Percentiles rank a stretch among this genome's conserved stretches.
phyloP scores from a whole-genome alignment of 2,888 invertebrate species.

The Bedellia somnulentella region DNA sequence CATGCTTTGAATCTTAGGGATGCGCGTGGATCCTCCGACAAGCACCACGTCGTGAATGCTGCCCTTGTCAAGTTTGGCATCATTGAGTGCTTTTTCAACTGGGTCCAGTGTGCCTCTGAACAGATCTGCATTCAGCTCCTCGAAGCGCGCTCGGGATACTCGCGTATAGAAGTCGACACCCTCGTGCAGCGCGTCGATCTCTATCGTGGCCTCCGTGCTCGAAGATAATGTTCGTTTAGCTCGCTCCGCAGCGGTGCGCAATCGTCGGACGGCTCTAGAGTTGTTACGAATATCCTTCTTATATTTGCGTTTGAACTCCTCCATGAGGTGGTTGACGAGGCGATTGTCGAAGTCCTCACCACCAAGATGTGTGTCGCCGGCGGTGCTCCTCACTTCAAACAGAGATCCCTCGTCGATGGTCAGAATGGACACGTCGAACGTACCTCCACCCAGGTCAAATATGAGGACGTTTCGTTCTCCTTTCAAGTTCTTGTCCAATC shows the following conservation, averaged over 20 bases:
- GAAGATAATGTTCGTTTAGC: conserved; percentile 78
- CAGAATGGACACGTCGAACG: conserved; percentile 82
- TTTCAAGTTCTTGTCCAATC: conserved; percentile 67
- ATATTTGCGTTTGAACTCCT: conserved; percentile 73
- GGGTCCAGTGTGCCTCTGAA: conserved; percentile 75
- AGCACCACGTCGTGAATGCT: conserved; percentile 78
- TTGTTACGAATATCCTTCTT: conserved; percentile 69
- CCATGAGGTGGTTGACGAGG: conserved; percentile 66
- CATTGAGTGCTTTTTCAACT: conserved; percentile 75
- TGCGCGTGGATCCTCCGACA: conserved; percentile 80
- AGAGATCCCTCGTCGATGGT: conserved; percentile 76
- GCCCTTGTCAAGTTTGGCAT: conserved; percentile 77
- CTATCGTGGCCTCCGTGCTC: conserved; percentile 73
- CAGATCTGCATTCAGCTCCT: conserved; percentile 72
- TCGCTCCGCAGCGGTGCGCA: conserved; percentile 76
- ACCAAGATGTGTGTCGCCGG: conserved; percentile 83
- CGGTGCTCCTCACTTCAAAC: conserved; percentile 80
- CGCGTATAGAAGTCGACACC: conserved; percentile 71
- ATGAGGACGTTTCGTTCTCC: conserved; percentile 67
- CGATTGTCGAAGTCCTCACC: conserved; percentile 72
- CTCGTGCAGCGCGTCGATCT: conserved; percentile 74
- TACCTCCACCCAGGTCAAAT: conserved; percentile 67
- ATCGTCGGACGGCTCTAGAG: conserved; percentile 67
- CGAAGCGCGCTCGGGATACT: conserved; percentile 73
- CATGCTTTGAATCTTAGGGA: conserved; percentile 77